Percentiles rank a stretch among this genome's conserved stretches.
phyloP scores from a whole-genome alignment of 92 coral and sea anemone genomes.

The Umimayanthus chanpuru region DNA sequence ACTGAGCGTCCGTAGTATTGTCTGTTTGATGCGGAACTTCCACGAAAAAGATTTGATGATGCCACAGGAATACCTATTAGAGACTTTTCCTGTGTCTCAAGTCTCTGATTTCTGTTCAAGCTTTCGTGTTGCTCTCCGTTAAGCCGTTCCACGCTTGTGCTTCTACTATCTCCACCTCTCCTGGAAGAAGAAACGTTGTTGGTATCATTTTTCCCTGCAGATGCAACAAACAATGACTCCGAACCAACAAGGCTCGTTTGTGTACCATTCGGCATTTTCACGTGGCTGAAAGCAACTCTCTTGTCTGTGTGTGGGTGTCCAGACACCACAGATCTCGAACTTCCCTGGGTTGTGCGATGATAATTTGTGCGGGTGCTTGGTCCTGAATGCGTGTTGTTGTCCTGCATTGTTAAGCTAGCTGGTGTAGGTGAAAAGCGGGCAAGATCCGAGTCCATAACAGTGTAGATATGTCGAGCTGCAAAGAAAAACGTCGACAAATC shows the following conservation, averaged over 20 bases:
- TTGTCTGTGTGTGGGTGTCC: conserved; percentile 21
- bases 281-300: conserved; percentile 32
- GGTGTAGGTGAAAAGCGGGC: neutral
- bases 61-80: neutral
- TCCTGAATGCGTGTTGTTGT: neutral
- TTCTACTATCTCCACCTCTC: neutral
- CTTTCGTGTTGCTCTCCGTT: neutral
- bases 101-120: neutral
- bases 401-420: conserved; percentile 1
- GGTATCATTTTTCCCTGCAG: conserved; percentile 4
- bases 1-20: neutral
- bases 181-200: neutral
- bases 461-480: conserved; percentile 40
- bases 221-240: conserved; percentile 13
- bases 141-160: neutral
- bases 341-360: neutral
- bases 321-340: neutral
- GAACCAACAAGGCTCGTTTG: conserved; percentile 7
- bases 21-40: neutral
- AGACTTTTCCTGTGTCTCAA: conserved; percentile 19
- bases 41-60: conserved; percentile 3
- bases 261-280: conserved; percentile 41
- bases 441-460: conserved; percentile 32
- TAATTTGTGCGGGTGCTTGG: conserved; percentile 4
- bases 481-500: neutral